Conservation (phyloP, 30 jellyfish, hydroid and myxozoan genomes). For the Turritopsis rubra region DNA sequence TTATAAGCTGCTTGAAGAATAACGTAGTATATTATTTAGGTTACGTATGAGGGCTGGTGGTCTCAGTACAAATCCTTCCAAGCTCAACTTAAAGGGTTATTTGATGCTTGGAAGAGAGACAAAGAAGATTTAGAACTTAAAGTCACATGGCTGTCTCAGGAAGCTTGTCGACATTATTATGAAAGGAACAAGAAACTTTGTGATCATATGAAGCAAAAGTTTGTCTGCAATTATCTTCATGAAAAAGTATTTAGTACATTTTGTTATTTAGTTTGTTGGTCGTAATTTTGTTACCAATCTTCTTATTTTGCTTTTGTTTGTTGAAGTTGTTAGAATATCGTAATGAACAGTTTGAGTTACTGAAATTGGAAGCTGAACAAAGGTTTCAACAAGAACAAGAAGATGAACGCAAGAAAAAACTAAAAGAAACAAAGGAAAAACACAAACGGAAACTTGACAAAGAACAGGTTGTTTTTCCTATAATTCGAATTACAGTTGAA, state of each 20-base stretch:
- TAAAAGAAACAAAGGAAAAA: slow-evolving; percentile 41
- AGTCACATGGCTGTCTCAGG: slow-evolving; percentile 44
- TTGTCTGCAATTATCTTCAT: slow-evolving; percentile 46
- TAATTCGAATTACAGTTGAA: no score
- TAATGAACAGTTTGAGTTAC: slow-evolving; percentile 28
- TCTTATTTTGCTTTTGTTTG: neutral
- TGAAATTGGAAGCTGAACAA: slow-evolving; percentile 53
- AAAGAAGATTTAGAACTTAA: slow-evolving; percentile 50
- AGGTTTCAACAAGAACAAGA: slow-evolving; percentile 31
- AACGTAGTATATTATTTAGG: slow-evolving; percentile 11
- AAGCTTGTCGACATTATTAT: slow-evolving; percentile 41
- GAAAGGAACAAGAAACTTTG: slow-evolving; percentile 28
- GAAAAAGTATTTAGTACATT: slow-evolving; percentile 36
- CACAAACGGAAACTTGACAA: slow-evolving; percentile 32
- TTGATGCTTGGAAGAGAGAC: slow-evolving; percentile 70
- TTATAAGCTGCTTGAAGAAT: neutral
- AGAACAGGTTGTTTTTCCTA: slow-evolving; percentile 31
- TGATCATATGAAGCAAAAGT: slow-evolving; percentile 49
- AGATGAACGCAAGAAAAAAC: slow-evolving; percentile 32
- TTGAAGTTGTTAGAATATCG: slow-evolving; percentile 35
- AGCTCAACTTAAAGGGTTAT: slow-evolving; percentile 51
- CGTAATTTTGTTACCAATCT: neutral
- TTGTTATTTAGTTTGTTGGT: neutral
- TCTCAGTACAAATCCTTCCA: slow-evolving; percentile 44
- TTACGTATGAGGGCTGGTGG: slow-evolving; percentile 67